Evolutionary conservation across 2,888 invertebrate genomes (phyloP).

Genomic region (Agrotis exclamationis): DNA sequence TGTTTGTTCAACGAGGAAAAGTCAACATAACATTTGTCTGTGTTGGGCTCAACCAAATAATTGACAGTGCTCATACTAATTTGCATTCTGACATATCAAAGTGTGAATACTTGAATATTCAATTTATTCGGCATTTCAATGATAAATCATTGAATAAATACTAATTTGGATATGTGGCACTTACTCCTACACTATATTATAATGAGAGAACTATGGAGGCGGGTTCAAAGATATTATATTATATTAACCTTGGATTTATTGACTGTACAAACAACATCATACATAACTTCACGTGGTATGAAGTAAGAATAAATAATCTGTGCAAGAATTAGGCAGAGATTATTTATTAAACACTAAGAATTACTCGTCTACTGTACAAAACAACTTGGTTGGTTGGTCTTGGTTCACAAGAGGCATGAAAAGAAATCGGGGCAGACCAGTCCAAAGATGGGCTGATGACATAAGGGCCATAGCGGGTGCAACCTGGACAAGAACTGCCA

Average conservation of each 20-base stretch:
- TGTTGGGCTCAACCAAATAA: neutral
- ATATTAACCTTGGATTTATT: slow-evolving; percentile 31
- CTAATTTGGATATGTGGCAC: slow-evolving; percentile 56
- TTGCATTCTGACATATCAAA: slow-evolving; percentile 31
- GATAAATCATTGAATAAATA: slow-evolving; percentile 40
- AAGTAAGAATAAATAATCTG: too few species aligned
- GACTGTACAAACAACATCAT: neutral
- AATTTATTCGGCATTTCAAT: slow-evolving; percentile 45
- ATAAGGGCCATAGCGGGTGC: too few species aligned
- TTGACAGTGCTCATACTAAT: slow-evolving; percentile 10
- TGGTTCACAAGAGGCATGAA: too few species aligned
- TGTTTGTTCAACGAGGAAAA: neutral
- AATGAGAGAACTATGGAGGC: slow-evolving; percentile 46
- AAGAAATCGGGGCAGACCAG: too few species aligned
- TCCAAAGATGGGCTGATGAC: too few species aligned
- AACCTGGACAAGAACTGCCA: too few species aligned
- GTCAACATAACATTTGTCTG: too few species aligned
- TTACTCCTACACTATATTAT: slow-evolving; percentile 64
- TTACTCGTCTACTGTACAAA: too few species aligned
- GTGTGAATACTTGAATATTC: slow-evolving; percentile 29
- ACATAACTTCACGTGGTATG: neutral
- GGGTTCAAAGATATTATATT: slow-evolving; percentile 24
- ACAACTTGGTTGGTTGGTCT: too few species aligned
- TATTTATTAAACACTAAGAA: too few species aligned
- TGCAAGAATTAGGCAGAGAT: neutral